Conservation (phyloP, 2,113 vertebrate genomes). For the Macrotis lagotis region DNA sequence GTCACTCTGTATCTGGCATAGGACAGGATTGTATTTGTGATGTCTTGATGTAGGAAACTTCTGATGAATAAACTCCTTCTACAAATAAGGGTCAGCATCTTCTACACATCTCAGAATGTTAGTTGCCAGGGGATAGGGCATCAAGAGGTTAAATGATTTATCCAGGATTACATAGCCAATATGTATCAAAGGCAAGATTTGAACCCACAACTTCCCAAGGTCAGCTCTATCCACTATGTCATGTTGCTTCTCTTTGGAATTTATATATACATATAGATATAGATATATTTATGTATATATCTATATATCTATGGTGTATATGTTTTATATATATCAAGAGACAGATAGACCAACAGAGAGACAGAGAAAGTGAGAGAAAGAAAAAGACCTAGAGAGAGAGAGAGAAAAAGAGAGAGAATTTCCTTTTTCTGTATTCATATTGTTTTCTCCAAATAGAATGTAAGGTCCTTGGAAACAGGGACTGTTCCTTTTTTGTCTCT, state of each 20-base stretch:
- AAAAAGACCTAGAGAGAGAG: too few species aligned
- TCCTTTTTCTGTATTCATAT: background rate
- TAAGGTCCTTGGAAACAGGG: background rate
- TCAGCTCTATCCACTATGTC: background rate
- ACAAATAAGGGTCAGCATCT: background rate
- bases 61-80: background rate
- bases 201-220: background rate
- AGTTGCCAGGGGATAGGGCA: background rate
- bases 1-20: background rate
- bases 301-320: too few species aligned
- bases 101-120: background rate
- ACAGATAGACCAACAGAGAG: too few species aligned
- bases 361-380: too few species aligned
- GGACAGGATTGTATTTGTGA: background rate
- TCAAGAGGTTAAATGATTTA: background rate
- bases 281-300: too few species aligned
- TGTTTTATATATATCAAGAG: too few species aligned
- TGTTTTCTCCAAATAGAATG: background rate
- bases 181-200: background rate
- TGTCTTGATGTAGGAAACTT: background rate
- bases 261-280: too few species aligned
- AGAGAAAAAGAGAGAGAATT: too few species aligned
- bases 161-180: background rate
- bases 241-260: background rate
- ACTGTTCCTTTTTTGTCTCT: background rate